Evolutionary conservation across 2,888 invertebrate genomes (phyloP), one percentile per base, ranked within the genome.

Genomic region (Macaria notata): DNA sequence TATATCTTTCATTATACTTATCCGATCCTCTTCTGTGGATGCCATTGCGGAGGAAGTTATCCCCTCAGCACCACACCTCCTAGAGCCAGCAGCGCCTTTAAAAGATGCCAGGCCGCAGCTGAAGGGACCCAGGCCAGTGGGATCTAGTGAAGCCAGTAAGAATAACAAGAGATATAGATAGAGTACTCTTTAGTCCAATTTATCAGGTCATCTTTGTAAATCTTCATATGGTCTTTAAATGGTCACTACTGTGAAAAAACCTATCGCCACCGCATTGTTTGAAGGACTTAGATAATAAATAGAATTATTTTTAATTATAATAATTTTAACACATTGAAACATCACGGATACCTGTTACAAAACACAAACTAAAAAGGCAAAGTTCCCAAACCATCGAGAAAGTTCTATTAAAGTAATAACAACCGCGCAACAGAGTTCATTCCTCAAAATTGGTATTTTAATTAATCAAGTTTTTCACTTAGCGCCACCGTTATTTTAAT

Each of bases 91-190:
- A 57, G 75, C 88, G 33, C 81, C 86, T 44, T 61, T 78, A 61
- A 78, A 78, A 56, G 83, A 83, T 61, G 72, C 71, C 64, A 76
- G 80, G 66, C 85, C 89, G 42, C 83, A 92, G 65, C 81, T 93
- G 49, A 93, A 92, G 72, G 91, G 93, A 36, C 87, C 93, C 4
- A 83, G 92, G 57, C 92, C 93, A 7, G 91, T 93, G n/a, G 93
- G 92, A 3, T 92, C 93, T 46, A 94, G 93, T 71, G 92, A 93
- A 45, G 93, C 93, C 56, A 93, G 94, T 93, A 68, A 78, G 75
- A 30, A 3, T 9, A 19, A 19, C 19, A 19, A 19, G 19, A 19
- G 19, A 19, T 19, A 19, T 19, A 19, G 19, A 19, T 19, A 19
- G 19, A 19, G 1, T 19, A 19, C 19, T 19, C 19, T 19, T 19